These are phyloP conservation scores for Gorsachius magnificus DNA, from an alignment of 2,797 vertebrate genomes.

Conservation along the genomic window DNA sequence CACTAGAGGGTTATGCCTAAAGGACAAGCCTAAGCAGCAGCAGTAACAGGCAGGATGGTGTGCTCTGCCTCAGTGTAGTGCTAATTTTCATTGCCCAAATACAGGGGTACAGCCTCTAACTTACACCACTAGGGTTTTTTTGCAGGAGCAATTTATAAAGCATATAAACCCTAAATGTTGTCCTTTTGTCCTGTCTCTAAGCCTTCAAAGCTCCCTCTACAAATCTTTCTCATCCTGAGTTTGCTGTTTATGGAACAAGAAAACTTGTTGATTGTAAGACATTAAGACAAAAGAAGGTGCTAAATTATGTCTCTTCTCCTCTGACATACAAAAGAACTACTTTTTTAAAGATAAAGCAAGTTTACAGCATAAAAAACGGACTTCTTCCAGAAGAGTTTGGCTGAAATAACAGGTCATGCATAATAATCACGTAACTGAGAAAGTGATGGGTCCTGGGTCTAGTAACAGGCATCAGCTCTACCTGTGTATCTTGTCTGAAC, in stretches of 20 bases:
- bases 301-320: not conserved
- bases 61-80: not conserved
- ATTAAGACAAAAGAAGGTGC: not conserved
- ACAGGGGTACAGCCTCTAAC: not conserved
- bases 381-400: not conserved
- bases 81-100: not conserved
- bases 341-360: not conserved
- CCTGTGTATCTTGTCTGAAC: not conserved
- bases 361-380: not conserved
- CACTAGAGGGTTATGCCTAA: conserved; percentile 37
- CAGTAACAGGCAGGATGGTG: not conserved
- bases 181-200: not conserved
- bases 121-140: not conserved
- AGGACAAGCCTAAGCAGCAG: not conserved
- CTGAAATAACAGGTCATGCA: not conserved
- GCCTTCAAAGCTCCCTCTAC: not conserved
- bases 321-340: not conserved
- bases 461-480: not conserved
- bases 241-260: not conserved
- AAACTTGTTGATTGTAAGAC: not conserved
- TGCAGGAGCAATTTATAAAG: not conserved
- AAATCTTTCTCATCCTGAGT: not conserved
- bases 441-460: not conserved
- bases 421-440: not conserved
- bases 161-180: not conserved